These are phyloP conservation scores for Cygnus buccinator DNA, from an alignment of 2,113 vertebrate genomes.

Conservation along the genomic window DNA sequence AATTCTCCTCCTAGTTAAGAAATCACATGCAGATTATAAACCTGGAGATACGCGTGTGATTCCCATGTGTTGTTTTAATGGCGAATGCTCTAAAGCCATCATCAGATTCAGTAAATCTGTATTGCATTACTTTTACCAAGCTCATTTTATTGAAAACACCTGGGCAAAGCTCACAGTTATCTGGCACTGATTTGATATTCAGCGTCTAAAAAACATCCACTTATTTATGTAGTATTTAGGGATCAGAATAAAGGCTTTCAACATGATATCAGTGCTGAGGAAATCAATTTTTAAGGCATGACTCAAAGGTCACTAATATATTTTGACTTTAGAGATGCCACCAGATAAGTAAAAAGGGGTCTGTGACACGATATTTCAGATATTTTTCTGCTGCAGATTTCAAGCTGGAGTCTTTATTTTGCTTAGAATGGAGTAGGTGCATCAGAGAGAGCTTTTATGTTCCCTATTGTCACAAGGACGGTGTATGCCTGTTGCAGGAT, in stretches of 20 bases:
- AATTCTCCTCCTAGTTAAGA: neutral
- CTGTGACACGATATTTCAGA: neutral
- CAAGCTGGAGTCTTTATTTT: neutral
- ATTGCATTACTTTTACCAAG: slow-evolving; percentile 19
- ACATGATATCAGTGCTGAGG: neutral
- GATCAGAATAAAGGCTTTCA: slow-evolving; percentile 10
- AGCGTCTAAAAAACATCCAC: slow-evolving; percentile 1
- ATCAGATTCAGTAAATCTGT: slow-evolving; percentile 13
- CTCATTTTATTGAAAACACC: slow-evolving; percentile 40
- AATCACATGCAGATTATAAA: neutral
- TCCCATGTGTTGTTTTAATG: neutral
- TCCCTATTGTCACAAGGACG: neutral
- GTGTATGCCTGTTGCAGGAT: neutral
- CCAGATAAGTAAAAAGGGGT: neutral
- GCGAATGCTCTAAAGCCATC: slow-evolving; percentile 25
- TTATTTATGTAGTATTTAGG: neutral
- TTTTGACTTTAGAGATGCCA: neutral
- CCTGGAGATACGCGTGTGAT: rapidly evolving
- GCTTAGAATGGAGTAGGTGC: neutral
- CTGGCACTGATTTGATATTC: neutral
- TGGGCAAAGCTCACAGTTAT: slow-evolving; percentile 9
- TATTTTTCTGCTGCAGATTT: neutral
- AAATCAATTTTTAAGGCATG: neutral
- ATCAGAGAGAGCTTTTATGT: neutral
- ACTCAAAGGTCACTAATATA: neutral